Percentiles rank a stretch among this genome's conserved stretches.
Conservation (phyloP, 2,797 vertebrate species). For the Pachyuromys duprasi region DNA sequence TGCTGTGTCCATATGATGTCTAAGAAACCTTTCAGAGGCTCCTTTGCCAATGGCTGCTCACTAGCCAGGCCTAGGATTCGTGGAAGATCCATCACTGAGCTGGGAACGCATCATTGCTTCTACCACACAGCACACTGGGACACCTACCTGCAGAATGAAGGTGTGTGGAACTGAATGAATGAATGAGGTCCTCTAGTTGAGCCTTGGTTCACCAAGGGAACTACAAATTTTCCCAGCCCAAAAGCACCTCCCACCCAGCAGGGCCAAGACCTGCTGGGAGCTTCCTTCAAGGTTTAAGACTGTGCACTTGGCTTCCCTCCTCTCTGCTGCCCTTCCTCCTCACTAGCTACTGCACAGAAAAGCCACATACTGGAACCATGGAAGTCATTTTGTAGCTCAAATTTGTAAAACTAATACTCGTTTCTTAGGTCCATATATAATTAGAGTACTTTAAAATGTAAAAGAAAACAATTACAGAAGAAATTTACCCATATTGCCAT, state of each 20-base stretch:
- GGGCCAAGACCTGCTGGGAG: not conserved
- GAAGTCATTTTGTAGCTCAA: not conserved
- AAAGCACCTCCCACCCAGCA: not conserved
- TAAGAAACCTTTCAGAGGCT: not conserved
- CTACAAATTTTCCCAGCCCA: too few relatives aligned
- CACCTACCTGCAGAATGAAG: not conserved
- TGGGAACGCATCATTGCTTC: rapidly evolving
- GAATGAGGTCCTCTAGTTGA: not conserved
- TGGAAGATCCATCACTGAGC: not conserved
- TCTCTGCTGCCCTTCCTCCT: not conserved
- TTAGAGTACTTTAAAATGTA: slow-evolving; percentile 11
- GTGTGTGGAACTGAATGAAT: too few relatives aligned
- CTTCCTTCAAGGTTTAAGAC: not conserved
- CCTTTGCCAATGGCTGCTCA: not conserved
- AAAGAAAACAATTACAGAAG: slow-evolving; percentile 52
- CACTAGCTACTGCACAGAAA: not conserved
- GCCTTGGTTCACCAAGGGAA: not conserved
- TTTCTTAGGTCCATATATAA: slow-evolving; percentile 24
- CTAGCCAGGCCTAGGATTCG: rapidly evolving
- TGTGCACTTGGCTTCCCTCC: not conserved
- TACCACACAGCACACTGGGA: rapidly evolving
- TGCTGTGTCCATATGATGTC: not conserved
- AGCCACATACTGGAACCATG: not conserved
- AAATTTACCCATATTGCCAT: slow-evolving; percentile 1
- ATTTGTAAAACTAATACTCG: slow-evolving; percentile 46